These are phyloP conservation scores for Sebastes taczanowskii DNA, from an alignment of 2,797 vertebrate genomes.

Conservation along the genomic window DNA sequence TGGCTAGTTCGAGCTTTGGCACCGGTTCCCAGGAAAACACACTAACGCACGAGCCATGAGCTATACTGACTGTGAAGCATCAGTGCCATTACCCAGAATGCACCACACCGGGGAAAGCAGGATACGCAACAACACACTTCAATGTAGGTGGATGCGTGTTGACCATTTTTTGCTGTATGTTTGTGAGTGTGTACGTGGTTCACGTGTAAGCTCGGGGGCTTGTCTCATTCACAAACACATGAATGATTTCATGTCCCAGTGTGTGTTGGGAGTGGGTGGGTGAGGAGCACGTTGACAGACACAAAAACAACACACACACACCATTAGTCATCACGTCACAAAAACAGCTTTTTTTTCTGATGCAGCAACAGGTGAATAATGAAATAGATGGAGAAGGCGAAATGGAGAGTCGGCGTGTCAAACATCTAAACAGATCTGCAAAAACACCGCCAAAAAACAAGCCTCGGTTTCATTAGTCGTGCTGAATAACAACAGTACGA, in stretches of 20 bases:
- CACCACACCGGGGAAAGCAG: not conserved
- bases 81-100: constrained; percentile 18
- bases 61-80: constrained; percentile 6
- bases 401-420: not conserved
- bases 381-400: constrained; percentile 27
- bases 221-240: constrained; percentile 30
- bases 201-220: not conserved
- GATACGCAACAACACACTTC: not conserved
- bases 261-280: not conserved
- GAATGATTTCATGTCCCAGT: constrained; percentile 23
- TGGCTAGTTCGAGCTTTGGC: constrained; percentile 6
- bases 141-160: not conserved
- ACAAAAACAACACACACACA: constrained; percentile 21
- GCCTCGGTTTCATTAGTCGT: constrained; percentile 39
- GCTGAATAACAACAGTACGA: constrained; percentile 18
- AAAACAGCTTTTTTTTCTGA: constrained; percentile 45
- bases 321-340: constrained; percentile 47
- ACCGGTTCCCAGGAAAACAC: constrained; percentile 9
- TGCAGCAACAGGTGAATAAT: constrained; percentile 63
- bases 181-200: not conserved
- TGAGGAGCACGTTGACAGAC: not conserved
- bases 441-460: constrained; percentile 42
- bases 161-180: not conserved
- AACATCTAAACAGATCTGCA: constrained; percentile 17
- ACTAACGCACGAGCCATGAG: not conserved